phyloP scores from a whole-genome alignment of 2,797 vertebrate species.

The Pyrocephalus nanus region DNA sequence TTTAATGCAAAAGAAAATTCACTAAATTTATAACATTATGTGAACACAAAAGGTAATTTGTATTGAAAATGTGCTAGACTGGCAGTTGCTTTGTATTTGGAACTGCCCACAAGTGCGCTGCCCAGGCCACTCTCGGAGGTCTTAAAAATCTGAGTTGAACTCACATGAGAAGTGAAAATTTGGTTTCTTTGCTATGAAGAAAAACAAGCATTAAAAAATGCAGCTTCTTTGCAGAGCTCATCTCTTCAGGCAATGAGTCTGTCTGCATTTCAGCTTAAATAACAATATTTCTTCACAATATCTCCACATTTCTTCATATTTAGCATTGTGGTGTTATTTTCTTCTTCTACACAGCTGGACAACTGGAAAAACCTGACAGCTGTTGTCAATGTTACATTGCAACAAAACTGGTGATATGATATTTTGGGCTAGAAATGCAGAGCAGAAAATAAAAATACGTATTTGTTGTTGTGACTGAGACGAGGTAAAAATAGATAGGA shows the following conservation, averaged over 20 bases:
- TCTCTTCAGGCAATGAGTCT: not conserved
- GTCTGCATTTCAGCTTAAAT: not conserved
- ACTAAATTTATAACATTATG: not conserved
- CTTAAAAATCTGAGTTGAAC: not conserved
- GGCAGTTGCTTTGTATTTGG: not conserved
- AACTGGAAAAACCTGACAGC: conserved; percentile 27
- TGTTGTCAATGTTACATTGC: not conserved
- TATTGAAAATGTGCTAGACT: not conserved
- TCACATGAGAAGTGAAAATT: not conserved
- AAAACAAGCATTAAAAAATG: conserved; percentile 4
- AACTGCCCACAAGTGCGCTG: not conserved
- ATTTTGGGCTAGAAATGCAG: conserved; percentile 1
- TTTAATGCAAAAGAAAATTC: not conserved
- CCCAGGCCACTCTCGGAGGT: not conserved
- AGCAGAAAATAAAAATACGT: not conserved
- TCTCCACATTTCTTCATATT: not conserved
- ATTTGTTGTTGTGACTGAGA: not conserved
- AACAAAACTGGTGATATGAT: not conserved
- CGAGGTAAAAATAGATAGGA: conserved; percentile 16
- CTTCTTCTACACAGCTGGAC: not conserved
- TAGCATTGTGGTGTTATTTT: not conserved
- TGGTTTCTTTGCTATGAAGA: not conserved
- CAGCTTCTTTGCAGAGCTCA: not conserved
- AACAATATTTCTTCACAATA: not conserved
- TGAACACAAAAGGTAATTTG: not conserved